Conservation (phyloP, 2,888 invertebrate species). For the Philonicus albiceps region DNA sequence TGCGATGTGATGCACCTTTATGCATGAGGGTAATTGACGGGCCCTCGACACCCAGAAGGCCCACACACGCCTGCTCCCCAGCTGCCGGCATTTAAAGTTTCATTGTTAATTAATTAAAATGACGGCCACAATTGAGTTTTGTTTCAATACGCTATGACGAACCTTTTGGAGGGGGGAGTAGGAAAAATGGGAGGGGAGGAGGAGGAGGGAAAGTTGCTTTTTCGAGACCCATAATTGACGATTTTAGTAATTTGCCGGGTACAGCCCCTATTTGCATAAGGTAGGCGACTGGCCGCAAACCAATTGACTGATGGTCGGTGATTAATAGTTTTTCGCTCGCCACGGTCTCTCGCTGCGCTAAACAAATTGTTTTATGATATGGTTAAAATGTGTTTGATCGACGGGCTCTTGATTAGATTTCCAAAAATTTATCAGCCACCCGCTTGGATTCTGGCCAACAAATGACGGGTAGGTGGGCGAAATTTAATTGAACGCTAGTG, state of each 20-base stretch:
- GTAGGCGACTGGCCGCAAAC: not conserved
- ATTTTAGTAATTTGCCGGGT: constrained; percentile 30
- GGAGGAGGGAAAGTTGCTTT: too few relatives aligned
- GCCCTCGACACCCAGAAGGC: not conserved
- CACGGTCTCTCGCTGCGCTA: not conserved
- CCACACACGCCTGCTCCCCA: not conserved
- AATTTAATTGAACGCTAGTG: not conserved
- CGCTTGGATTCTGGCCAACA: not conserved
- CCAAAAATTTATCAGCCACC: not conserved
- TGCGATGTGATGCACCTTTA: not conserved
- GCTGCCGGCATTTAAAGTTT: not conserved
- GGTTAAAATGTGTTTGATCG: constrained; percentile 5
- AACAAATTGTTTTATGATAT: constrained; percentile 33
- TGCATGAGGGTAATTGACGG: constrained; percentile 14
- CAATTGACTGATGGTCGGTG: constrained; percentile 32
- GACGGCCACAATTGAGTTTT: constrained; percentile 32
- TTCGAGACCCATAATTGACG: constrained; percentile 23
- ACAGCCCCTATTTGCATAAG: constrained; percentile 6
- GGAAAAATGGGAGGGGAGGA: too few relatives aligned
- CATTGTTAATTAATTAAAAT: constrained; percentile 33
- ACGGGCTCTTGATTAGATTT: constrained; percentile 1
- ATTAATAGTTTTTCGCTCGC: constrained; percentile 11
- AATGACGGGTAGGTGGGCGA: not conserved
- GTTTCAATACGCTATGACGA: not conserved
- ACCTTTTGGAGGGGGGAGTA: not conserved